These are phyloP conservation scores for Noctua pronuba DNA, from an alignment of 2,888 invertebrate genomes.

Conservation along the genomic window DNA sequence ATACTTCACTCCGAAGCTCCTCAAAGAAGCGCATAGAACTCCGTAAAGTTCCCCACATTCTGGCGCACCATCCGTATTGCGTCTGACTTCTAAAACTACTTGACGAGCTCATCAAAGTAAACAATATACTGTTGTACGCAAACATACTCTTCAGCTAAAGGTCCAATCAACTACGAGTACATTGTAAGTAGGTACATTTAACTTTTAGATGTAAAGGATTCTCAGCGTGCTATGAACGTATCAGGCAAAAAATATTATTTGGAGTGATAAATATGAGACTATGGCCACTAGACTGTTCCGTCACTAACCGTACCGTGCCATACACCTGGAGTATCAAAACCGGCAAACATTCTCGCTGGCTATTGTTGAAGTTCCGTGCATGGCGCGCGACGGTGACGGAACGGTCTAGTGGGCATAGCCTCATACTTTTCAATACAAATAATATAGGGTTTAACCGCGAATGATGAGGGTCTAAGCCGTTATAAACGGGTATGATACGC, in stretches of 20 bases:
- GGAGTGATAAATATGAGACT: neutral
- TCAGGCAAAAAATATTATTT: neutral
- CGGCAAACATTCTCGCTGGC: neutral
- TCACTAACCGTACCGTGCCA: neutral
- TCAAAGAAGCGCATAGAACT: slow-evolving; percentile 36
- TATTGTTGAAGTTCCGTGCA: neutral
- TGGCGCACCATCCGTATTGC: slow-evolving; percentile 62
- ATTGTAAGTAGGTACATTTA: slow-evolving; percentile 30
- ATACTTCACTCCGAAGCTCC: slow-evolving; percentile 12
- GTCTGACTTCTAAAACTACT: slow-evolving; percentile 69
- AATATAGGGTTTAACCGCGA: neutral
- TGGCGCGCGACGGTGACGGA: neutral
- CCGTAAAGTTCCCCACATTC: slow-evolving; percentile 55
- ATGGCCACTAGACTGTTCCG: neutral
- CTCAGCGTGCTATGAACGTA: neutral
- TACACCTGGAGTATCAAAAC: neutral
- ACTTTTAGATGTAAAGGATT: slow-evolving; percentile 30
- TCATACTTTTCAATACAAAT: neutral
- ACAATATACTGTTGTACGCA: slow-evolving; percentile 58
- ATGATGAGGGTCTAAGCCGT: neutral
- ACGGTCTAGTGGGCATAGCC: neutral
- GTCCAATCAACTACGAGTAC: slow-evolving; percentile 35
- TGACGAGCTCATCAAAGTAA: slow-evolving; percentile 66
- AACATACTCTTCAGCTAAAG: slow-evolving; percentile 50
- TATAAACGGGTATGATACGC: neutral